phyloP scores from a whole-genome alignment of 2,888 invertebrate species.

The Mimachlamys varia region DNA sequence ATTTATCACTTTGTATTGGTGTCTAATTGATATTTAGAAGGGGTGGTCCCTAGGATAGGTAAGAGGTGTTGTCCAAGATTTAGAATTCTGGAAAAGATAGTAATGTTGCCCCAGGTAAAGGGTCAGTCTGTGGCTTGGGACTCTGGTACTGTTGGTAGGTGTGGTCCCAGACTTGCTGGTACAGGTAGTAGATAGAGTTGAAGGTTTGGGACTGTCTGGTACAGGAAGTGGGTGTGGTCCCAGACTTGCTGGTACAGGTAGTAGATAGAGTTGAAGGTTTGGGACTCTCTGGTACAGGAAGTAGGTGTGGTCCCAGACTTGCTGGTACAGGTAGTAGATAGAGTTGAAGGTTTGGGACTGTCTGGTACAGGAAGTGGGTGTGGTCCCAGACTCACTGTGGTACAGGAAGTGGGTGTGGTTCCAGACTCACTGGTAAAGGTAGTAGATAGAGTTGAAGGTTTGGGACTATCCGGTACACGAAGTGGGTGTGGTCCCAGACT shows the following conservation, averaged over 20 bases:
- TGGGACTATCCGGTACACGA: no score
- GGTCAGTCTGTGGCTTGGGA: no score
- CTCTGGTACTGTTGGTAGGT: no score
- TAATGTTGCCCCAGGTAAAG: no score
- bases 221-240: neutral
- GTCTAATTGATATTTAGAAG: neutral
- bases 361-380: no score
- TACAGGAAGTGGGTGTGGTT: neutral
- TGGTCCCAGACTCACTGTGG: neutral
- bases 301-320: neutral
- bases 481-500: no score
- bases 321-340: neutral
- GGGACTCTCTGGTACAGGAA: neutral
- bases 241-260: neutral
- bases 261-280: neutral
- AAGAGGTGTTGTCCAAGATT: neutral
- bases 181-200: neutral
- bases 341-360: neutral
- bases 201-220: neutral
- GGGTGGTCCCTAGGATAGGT: neutral
- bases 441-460: neutral
- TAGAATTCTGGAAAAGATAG: neutral
- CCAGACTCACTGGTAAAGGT: neutral
- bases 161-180: no score
- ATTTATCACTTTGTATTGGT: neutral